These are phyloP conservation scores for Parazoanthus atlanticus DNA, from an alignment of 92 coral and sea anemone species.

Conservation along the genomic window DNA sequence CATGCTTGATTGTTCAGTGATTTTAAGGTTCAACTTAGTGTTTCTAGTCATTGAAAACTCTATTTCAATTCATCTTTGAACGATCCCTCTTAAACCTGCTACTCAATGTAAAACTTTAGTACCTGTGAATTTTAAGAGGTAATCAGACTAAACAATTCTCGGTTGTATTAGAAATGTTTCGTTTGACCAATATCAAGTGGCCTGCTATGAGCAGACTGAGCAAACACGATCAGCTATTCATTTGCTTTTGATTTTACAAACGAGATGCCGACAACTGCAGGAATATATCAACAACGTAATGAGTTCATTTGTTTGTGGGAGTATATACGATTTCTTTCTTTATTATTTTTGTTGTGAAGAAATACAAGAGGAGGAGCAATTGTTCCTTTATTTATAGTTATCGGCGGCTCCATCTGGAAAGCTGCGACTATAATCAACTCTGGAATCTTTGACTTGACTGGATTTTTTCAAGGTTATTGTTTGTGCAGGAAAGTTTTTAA, in stretches of 20 bases:
- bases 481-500: background rate
- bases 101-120: background rate
- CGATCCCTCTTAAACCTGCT: slow-evolving; percentile 17
- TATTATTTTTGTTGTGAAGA: slow-evolving; percentile 29
- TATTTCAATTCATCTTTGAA: slow-evolving; percentile 10
- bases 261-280: slow-evolving; percentile 47
- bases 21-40: slow-evolving; percentile 14
- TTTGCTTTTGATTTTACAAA: slow-evolving; percentile 47
- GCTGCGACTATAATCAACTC: background rate
- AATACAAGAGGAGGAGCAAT: background rate
- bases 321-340: slow-evolving; percentile 27
- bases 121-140: slow-evolving; percentile 1
- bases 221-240: slow-evolving; percentile 42
- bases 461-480: background rate
- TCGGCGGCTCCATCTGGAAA: slow-evolving; percentile 15
- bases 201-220: background rate
- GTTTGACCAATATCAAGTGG: slow-evolving; percentile 17
- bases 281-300: slow-evolving; percentile 38
- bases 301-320: slow-evolving; percentile 17
- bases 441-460: background rate
- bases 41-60: slow-evolving; percentile 16
- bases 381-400: background rate
- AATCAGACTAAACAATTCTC: slow-evolving; percentile 18
- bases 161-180: slow-evolving; percentile 28
- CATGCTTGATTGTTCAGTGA: slow-evolving; percentile 43